Evolutionary conservation across 2,113 vertebrate genomes (phyloP), one percentile per base, ranked within the genome.

Genomic region (Monopterus albus): DNA sequence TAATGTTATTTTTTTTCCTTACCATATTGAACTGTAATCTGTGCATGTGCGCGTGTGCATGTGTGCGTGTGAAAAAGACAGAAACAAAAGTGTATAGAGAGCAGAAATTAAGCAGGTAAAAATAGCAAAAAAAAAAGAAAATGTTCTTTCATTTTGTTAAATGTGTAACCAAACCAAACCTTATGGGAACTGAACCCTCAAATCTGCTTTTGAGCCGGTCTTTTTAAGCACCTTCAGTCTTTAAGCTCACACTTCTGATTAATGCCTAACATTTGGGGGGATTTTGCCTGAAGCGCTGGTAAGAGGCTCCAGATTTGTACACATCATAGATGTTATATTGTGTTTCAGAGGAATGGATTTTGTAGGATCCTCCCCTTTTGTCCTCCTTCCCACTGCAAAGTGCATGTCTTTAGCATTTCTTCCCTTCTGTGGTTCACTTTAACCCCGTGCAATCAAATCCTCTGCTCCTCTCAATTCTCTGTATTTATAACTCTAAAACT

Each of bases 291-390:
- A 59, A 86, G 76, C 45, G 3, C 58, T 58, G 46, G 40, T 82
- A 84, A 77, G 71, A 84, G 45, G 63, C 78, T 78, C 46, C 70
- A 78, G 72, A 82, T 81, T 75, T 79, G 60, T 79, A 76, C 63
- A 80, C 70, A 78, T 87, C 79, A 78, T 60, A 65, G 81, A 73
- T 69, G 74, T 88, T 74, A 72, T 63, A 64, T 80, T 69, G 70
- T 74, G 76, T 85, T 79, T 85, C 35, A 72, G 39, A 74, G 52
- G 52, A 53, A 69, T 56, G 51, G 38, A 82, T 83, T 75, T 76
- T 64, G 25, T 59, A 59, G 21, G 38, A 64, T 63, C 66, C 25
- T 7, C 25, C 49, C 33, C 40, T 50, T 20, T 58, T 53, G 42
- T 51, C 72, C 53, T 56, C 33, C 49, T 62, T 57, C 42, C 28